Base-by-base conservation (phyloP, 1,140 invertebrate species). In the Ladona fulva region DNA sequence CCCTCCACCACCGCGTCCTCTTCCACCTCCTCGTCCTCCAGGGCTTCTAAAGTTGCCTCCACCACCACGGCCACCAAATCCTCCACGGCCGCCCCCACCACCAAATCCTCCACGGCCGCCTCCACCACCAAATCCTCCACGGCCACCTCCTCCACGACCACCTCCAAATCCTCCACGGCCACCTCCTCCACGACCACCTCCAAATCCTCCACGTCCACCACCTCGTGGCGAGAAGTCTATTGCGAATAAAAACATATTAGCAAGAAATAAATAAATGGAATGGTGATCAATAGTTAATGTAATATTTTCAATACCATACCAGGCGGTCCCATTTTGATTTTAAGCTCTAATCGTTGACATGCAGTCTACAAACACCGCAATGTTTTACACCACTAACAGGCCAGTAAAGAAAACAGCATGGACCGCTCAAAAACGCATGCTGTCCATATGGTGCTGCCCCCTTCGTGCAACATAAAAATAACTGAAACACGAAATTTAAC, bases 201-300 rank as follows among this genome's bases (percentile, higher is more conserved):
- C 79, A 12, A 80, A 76, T 16, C 81, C 79, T 37, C 81, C 77
- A 19, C 80, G 73, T 78, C 80, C 81, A 29, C 83, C 83, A 76
- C 84, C 84, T 75, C 83, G 82, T 75, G 85, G 85, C 77, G 84
- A 84, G 81, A 86, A 87, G 74, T 83, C 85, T 87, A 75, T 14
- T 8, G 3, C 1, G 1, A 75, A 75, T 75, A n/a, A 24, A 5
- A 75, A 25, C 24, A 25, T 12, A 66, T 66, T 66, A 66, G 1
- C 12, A 66, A 6, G 52, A 12, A 6, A 22, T 66, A 6, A 66
- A 66, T 66, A 3, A 8, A 37, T 37, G 29, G 29, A 37, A 37
- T 37, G 8, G 8, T 37, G 29, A 37, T n/a, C n/a, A 37, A 37
- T 37, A 37, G 8, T n/a, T n/a, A n/a, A n/a, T n/a, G 29, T 5